Percentiles rank a stretch among this genome's conserved stretches.
These are phyloP conservation scores for Acanthosepion pharaonis DNA, from an alignment of 2,888 invertebrate species.

Conservation along the genomic window DNA sequence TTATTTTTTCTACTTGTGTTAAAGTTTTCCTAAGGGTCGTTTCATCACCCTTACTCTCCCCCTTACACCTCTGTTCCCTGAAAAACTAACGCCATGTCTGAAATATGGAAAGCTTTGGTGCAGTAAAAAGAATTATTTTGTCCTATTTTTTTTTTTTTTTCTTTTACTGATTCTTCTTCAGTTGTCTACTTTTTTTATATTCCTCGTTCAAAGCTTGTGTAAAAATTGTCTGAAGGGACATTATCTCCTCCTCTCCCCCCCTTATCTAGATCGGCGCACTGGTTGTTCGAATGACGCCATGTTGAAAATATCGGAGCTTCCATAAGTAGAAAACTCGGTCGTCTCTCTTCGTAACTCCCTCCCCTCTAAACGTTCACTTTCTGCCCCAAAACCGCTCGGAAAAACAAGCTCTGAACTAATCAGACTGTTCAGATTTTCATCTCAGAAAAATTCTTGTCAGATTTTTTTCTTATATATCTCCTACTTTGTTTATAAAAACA, in stretches of 20 bases:
- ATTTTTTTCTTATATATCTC: neutral
- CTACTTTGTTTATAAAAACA: slow-evolving; percentile 5
- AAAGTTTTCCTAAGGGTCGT: slow-evolving; percentile 15
- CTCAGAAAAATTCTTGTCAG: neutral
- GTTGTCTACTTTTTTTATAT: neutral
- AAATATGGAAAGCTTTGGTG: too few relatives aligned
- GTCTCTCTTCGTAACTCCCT: slow-evolving; percentile 1
- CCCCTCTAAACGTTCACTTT: neutral
- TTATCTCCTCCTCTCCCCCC: neutral
- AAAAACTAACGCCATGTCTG: neutral
- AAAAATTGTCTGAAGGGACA: neutral
- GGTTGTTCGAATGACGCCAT: slow-evolving; percentile 42
- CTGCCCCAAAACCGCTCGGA: neutral
- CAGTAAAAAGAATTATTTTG: neutral
- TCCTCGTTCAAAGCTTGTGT: too few relatives aligned
- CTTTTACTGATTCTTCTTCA: neutral
- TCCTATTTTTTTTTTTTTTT: too few relatives aligned
- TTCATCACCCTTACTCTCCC: neutral
- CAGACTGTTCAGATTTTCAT: neutral
- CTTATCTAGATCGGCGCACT: neutral
- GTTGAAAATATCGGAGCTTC: slow-evolving; percentile 41
- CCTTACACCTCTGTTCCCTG: neutral
- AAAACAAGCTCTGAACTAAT: neutral
- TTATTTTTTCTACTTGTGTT: neutral
- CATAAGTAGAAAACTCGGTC: neutral